Base-by-base conservation (phyloP, 2,113 vertebrate species). In the Ceyx melanurus region DNA sequence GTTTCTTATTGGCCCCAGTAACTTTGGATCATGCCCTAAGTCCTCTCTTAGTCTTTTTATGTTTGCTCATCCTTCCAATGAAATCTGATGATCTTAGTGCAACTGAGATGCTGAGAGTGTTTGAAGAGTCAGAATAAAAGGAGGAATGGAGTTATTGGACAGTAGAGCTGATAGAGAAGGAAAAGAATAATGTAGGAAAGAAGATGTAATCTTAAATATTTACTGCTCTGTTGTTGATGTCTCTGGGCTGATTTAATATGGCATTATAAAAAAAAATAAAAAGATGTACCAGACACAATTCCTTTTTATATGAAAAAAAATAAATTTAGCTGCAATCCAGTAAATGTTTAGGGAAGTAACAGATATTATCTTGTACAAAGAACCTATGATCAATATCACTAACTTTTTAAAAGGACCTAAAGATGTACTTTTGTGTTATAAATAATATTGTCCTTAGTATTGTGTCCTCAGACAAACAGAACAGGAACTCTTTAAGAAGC, bases 181-280 rank as follows among this genome's bases (percentile, higher is more conserved):
- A 82, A 93, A 94, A 94, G 68, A 97, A 93, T 92, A 93, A 94
- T 60, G 56, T 40, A 90, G 73, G 83, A 96, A 95, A 95, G 95
- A 89, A 96, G 94, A 97, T 96, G 91, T 95, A 96, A 94, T 97
- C 93, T 97, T 95, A 96, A 95, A 95, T 97, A 96, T 97, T 95
- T 97, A 93, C 91, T 28, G 45, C 42, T 89, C 58, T 92, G 95
- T 96, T 96, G 95, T 97, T 22, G 5, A 53, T 75, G 78, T 72
- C 43, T 87, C 83, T 42, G 31, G 51, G 35, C 76, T 95, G 89
- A 95, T 94, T 96, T 96, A 96, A 94, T 86, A 93, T 58, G 88
- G 85, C 81, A 86, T 95, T 85, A 87, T 68, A 64, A 64, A 72
- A 92, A 76, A 82, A 65, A 72, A 43, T 37, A 37, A 37, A 37